Percentiles rank a stretch among this genome's conserved stretches.
Conservation (phyloP, 1,140 invertebrate genomes). For the Drosophila miranda region DNA sequence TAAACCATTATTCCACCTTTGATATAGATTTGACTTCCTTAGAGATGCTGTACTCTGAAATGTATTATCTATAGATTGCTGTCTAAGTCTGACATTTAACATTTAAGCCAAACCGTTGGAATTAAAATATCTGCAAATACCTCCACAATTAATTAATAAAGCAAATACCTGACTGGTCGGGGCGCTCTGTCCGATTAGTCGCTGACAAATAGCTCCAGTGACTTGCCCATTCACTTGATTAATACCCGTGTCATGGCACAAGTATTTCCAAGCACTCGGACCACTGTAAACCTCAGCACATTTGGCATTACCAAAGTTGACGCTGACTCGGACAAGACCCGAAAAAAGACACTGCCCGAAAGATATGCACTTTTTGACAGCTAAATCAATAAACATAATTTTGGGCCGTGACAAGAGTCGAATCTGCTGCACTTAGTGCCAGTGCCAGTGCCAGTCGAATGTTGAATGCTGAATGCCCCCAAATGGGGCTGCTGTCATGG, state of each 20-base stretch:
- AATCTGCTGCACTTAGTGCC: conserved; percentile 44
- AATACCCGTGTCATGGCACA: background rate
- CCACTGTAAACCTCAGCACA: conserved; percentile 24
- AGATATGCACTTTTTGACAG: conserved; percentile 68
- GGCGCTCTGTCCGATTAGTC: background rate
- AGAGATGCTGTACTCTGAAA: too few species aligned
- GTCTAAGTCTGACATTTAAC: too few species aligned
- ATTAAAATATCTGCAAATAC: too few species aligned
- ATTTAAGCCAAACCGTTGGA: too few species aligned
- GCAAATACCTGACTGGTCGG: background rate
- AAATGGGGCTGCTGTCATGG: conserved; percentile 21
- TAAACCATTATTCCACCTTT: too few species aligned
- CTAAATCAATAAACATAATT: conserved; percentile 71
- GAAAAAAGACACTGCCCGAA: conserved; percentile 15
- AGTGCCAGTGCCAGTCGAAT: conserved; percentile 8
- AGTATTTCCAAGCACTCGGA: conserved; percentile 4
- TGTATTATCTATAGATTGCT: too few species aligned
- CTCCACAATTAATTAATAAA: background rate
- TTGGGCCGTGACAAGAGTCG: conserved; percentile 46
- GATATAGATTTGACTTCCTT: too few species aligned
- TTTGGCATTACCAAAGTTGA: conserved; percentile 35
- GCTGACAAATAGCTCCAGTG: conserved; percentile 10
- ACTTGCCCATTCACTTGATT: conserved; percentile 7
- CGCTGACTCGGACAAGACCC: conserved; percentile 14
- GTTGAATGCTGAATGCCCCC: conserved; percentile 1